Base-by-base conservation (phyloP, 2,888 invertebrate genomes). In the Apantesis nais region DNA sequence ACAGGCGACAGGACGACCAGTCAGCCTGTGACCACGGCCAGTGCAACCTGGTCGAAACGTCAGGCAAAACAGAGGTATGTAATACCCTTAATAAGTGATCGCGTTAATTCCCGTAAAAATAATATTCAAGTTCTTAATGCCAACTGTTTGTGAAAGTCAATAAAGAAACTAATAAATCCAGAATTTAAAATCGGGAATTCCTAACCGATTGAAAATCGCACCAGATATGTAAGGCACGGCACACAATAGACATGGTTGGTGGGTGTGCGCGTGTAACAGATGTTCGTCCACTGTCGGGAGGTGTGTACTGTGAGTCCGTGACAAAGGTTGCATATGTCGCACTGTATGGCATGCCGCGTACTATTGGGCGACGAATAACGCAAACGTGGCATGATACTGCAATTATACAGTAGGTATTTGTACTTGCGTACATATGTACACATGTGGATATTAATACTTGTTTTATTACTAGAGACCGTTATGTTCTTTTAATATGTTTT, bases 261-360 rank as follows among this genome's bases (percentile, higher is more conserved):
- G 93, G 93, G 94, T 90, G 93, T 92, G 87, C 85, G 88, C 87
- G 74, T 88, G 89, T 90, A 88, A 93, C 94, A 93, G 93, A 93
- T 94, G 94, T 85, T 85, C 79, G 82, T 75, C 71, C 79, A 80
- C 84, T 78, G 83, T 77, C 75, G 85, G 82, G 90, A 91, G 92
- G 92, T 89, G 90, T 87, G 85, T 78, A 78, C 84, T 78, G 75
- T 79, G 83, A 60, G 44, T 67, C 31, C 22, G 60, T 67, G 67
- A 92, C 92, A 93, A 89, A 86, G 88, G 82, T 85, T 86, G 86
- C 94, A 93, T 92, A 93, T 93, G 93, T 92, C 93, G 87, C 80
- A 72, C 73, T 74, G 68, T 72, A 67, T 48, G 74, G 81, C 77
- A 79, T 81, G 76, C 71, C 67, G 80, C 82, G 86, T 85, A 83